Evolutionary conservation across 1,140 invertebrate species (phyloP), one percentile per base, ranked within the genome.

Genomic region (Babylonia areolata): DNA sequence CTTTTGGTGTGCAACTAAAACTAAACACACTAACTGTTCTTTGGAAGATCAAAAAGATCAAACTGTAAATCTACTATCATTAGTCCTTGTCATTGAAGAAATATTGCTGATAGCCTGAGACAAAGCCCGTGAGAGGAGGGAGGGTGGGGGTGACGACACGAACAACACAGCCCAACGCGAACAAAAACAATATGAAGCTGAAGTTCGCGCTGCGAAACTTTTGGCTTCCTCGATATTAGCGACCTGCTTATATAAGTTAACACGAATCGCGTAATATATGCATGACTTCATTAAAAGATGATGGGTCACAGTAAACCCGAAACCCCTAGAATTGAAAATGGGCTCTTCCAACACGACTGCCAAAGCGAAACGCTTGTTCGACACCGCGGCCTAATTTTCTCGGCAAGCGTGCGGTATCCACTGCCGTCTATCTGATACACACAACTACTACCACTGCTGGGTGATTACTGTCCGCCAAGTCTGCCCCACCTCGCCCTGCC

Each of bases 351-450:
- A 83, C 85, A 83, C 85, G 80, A 46, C 51, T 51, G 77, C 69
- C 81, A 81, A 86, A 86, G 82, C 85, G 80, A 83, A 64, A 85
- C 80, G 85, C 85, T 82, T 86, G 85, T 86, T 83, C 85, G 71
- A 86, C 85, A 86, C 82, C 71, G 85, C 85, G 85, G 69, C 85
- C 85, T 86, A 86, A 86, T 86, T 86, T 86, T 71, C 78, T 69
- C 85, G 15, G 78, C 85, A 54, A 71, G 85, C 58, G 78, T 81
- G 77, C 85, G 82, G 82, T 84, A 84, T 84, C 82, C 82, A 75
- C 82, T 35, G 69, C 64, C 35, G 54, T 40, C 28, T 84, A 84
- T 84, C 82, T 84, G 82, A 84, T 84, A 84, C 82, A 84, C 82
- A 84, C 82, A 46, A 73, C 31, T 73, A 84, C 54, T 73, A 75